Evolutionary conservation across 2,888 invertebrate species (phyloP).

Genomic region (Drosophila hawaiiensis): DNA sequence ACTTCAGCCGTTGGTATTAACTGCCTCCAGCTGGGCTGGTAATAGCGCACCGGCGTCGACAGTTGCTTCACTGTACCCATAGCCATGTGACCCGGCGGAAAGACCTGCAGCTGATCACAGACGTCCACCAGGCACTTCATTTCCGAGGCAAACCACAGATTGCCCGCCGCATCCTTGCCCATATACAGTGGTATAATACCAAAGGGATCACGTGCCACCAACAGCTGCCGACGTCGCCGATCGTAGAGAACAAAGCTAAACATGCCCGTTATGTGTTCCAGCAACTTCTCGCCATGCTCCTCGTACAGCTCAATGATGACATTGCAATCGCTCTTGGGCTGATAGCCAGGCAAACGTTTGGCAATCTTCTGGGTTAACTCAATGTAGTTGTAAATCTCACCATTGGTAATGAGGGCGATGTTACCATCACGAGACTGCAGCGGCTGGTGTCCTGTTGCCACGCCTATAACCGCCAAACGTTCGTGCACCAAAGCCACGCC

Average conservation of each 20-base stretch:
- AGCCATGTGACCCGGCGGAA: conserved; percentile 77
- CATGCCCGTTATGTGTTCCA: conserved; percentile 82
- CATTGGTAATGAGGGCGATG: conserved; percentile 80
- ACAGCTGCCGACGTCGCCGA: conserved; percentile 59
- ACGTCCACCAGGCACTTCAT: conserved; percentile 81
- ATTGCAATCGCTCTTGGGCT: conserved; percentile 82
- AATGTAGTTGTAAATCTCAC: conserved; percentile 83
- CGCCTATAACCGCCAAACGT: conserved; percentile 80
- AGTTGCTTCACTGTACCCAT: conserved; percentile 63
- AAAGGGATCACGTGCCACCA: conserved; percentile 81
- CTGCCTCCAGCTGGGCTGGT: conserved; percentile 68
- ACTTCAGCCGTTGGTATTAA: conserved; percentile 59
- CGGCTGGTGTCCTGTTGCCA: conserved; percentile 82
- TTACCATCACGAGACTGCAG: conserved; percentile 75
- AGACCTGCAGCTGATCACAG: conserved; percentile 70
- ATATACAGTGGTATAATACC: conserved; percentile 82
- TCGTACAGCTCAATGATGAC: conserved; percentile 83
- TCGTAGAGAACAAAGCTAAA: conserved; percentile 83
- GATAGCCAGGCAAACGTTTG: conserved; percentile 70
- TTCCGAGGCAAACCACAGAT: conserved; percentile 81
- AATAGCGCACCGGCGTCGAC: conserved; percentile 59
- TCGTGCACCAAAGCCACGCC: conserved; percentile 82
- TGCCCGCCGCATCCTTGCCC: conserved; percentile 75
- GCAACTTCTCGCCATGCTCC: conserved; percentile 71
- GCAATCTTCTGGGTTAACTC: conserved; percentile 73